Conservation (phyloP, 2,888 invertebrate genomes). For the Pseudococcus longispinus region DNA sequence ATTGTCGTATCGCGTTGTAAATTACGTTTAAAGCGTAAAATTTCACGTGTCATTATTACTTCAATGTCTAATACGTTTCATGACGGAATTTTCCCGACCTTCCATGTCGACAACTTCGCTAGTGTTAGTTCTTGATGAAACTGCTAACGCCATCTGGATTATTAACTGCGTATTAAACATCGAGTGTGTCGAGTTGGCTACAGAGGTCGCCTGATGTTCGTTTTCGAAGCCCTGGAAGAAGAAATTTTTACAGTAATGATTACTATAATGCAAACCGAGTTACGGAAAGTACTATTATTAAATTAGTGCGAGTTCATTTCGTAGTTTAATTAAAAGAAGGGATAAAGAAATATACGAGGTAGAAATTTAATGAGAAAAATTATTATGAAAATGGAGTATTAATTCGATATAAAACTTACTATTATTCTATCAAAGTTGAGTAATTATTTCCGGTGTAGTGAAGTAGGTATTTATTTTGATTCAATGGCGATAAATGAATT, state of each 20-base stretch:
- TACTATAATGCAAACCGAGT: neutral
- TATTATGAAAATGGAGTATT: neutral
- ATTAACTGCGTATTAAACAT: neutral
- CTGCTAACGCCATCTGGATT: neutral
- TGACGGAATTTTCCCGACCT: constrained; percentile 4
- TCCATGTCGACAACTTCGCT: neutral
- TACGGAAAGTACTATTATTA: neutral
- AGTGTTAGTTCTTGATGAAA: neutral
- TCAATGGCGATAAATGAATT: neutral
- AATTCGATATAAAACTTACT: neutral
- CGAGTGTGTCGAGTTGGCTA: neutral
- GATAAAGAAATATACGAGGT: neutral
- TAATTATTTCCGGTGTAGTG: neutral
- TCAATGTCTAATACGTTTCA: neutral
- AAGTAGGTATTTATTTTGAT: neutral
- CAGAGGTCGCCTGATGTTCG: neutral
- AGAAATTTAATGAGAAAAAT: neutral
- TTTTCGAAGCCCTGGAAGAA: neutral
- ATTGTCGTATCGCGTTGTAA: neutral
- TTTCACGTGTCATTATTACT: neutral
- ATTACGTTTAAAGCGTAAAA: constrained; percentile 16
- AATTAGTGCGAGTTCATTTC: neutral
- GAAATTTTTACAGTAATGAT: neutral
- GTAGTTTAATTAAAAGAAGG: neutral
- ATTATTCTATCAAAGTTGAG: neutral